Evolutionary conservation across 2,888 invertebrate genomes (phyloP), one percentile per base, ranked within the genome.

Genomic region (Ceriagrion tenellum): DNA sequence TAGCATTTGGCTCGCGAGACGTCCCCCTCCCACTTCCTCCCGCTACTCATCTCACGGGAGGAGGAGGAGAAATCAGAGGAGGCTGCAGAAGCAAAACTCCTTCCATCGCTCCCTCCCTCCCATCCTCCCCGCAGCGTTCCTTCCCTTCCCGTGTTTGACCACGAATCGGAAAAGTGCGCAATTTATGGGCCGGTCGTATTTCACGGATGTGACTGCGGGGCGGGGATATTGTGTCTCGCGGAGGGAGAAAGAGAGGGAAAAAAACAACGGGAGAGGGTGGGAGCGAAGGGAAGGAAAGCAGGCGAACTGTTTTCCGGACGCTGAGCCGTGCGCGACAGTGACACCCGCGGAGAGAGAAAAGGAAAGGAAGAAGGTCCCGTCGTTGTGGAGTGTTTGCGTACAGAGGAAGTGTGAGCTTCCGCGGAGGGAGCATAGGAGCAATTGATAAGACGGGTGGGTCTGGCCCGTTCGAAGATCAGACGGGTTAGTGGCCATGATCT

Each of bases 161-260:
- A 93, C 93, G 93, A 93, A 93, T 93, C 93, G 93, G 93, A 93
- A 81, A 93, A 93, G 69, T 74, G 69, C 93, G 47, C 69, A 69
- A 93, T 93, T 93, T 93, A 93, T 93, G 93, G 93, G 93, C 26
- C 40, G 91, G 93, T 47, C 93, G 47, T 93, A 93, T 93, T 93
- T 93, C 93, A 93, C 93, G 93, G 59, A 47, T 69, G 93, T 69
- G 69, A 93, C 93, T 93, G n/a, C 47, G 47, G 93, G 69, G 93
- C 55, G 69, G 93, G 93, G 93, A 93, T 93, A 93, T 93, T 93
- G 93, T 93, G 59, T 40, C 59, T n/a, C 26, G 69, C 35, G 35
- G 23, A 30, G 40, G 40, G 40, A 23, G 63, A 59, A 63, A 26
- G 56, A 40, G 89, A 55, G 30, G 55, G 55, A 55, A 23, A 16